phyloP scores from a whole-genome alignment of 2,113 vertebrate genomes.

The Alethe castanea region DNA sequence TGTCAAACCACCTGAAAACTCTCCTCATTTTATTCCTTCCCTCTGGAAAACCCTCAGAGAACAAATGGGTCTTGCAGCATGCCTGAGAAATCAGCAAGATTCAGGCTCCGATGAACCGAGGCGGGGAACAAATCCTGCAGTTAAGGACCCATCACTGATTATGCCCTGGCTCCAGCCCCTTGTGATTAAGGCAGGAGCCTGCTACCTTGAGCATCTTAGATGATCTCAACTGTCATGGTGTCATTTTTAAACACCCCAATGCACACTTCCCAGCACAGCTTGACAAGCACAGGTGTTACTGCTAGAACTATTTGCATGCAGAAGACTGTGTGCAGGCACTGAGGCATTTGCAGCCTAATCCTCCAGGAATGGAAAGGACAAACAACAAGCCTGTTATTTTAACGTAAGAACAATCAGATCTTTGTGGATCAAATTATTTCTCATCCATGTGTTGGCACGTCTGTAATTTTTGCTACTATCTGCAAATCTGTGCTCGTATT shows the following conservation, averaged over 20 bases:
- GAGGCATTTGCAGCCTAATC: neutral
- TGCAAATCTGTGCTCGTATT: neutral
- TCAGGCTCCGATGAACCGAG: neutral
- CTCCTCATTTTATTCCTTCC: neutral
- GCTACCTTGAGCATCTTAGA: slow-evolving; percentile 8
- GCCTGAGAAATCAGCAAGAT: slow-evolving; percentile 40
- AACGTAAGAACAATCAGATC: neutral
- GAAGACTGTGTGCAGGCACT: neutral
- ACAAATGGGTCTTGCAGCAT: neutral
- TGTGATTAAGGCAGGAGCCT: slow-evolving; percentile 27
- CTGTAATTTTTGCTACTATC: neutral
- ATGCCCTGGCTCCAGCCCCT: neutral
- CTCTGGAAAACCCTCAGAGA: slow-evolving; percentile 33
- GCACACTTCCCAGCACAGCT: neutral
- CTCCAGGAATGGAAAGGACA: neutral
- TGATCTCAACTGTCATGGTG: slow-evolving; percentile 28
- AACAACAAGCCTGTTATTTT: neutral
- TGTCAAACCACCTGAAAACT: slow-evolving; percentile 34
- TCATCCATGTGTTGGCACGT: accelerated
- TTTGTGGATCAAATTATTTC: neutral
- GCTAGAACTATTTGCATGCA: neutral
- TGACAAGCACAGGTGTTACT: slow-evolving; percentile 29
- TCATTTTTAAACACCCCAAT: slow-evolving; percentile 36
- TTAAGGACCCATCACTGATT: slow-evolving; percentile 32
- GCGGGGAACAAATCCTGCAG: neutral